phyloP scores from a whole-genome alignment of 2,888 invertebrate species.

The Timema cristinae region DNA sequence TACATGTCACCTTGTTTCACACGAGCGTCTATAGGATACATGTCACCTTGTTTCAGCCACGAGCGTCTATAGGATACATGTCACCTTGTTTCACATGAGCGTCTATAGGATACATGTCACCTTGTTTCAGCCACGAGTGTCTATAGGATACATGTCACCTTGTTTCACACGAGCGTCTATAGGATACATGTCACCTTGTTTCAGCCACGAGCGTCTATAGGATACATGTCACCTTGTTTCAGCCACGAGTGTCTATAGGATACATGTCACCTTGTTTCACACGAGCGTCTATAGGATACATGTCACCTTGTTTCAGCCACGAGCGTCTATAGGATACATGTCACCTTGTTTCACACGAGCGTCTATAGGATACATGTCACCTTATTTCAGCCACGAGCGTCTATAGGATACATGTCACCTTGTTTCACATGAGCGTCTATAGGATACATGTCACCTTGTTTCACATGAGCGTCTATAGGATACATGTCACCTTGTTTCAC shows the following conservation, averaged over 20 bases:
- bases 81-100: constrained; percentile 55
- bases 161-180: constrained; percentile 61
- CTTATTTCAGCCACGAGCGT: constrained; percentile 61
- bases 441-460: constrained; percentile 34
- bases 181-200: constrained; percentile 34
- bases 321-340: too few species aligned
- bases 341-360: constrained; percentile 55
- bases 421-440: constrained; percentile 61
- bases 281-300: too few species aligned
- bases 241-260: too few species aligned
- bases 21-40: too few species aligned
- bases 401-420: too few species aligned
- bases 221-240: constrained; percentile 34
- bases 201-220: constrained; percentile 71
- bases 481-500: constrained; percentile 49
- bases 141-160: too few species aligned
- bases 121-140: constrained; percentile 60
- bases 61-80: too few species aligned
- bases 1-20: constrained; percentile 49
- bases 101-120: too few species aligned
- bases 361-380: too few species aligned
- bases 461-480: constrained; percentile 69
- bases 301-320: constrained; percentile 52
- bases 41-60: constrained; percentile 52
- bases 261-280: constrained; percentile 49